Base-by-base conservation (phyloP, 2,797 vertebrate genomes). In the Arremon brunneinucha region DNA sequence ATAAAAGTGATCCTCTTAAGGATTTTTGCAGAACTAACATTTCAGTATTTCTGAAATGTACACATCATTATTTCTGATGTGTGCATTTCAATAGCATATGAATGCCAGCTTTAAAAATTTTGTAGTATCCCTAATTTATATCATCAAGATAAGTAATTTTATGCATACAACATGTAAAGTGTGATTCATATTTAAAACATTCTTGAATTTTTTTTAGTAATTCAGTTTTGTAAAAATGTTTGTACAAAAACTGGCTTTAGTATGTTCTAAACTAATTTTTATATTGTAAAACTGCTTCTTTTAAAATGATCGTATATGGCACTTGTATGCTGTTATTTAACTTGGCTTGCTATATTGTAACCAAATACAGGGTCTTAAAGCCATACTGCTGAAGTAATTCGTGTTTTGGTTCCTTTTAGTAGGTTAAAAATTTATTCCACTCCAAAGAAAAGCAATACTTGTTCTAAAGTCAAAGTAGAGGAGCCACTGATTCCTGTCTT, bases 181-280 rank as follows among this genome's bases (percentile, higher is more conserved):
- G 27, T 82, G 64, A 52, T 87, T 80, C 82, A 49, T 95, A 83
- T 96, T 95, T 96, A 91, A 90, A 93, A 87, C 3, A 1, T 47
- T 68, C 60, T 87, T 59, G 19, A n/a, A 39, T 74, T 56, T 57
- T 95, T 95, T 85, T 81, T n/a, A 95, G 60, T 65, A 89, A 85
- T 96, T 97, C 44, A 75, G 53, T 96, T 97, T 97, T 96, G 39
- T 92, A 91, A 94, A 95, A 62, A 39, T 53, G 22, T 94, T 96
- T 97, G 91, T 95, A 90, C 82, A 86, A 95, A 94, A 95, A 46
- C 72, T 74, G 44, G 82, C 64, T 93, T 96, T 88, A 76, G 37
- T 94, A 83, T 70, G 35, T 95, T 81, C 39, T 85, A 68, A 95
- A 93, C 80, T 96, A 92, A 93, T 97, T 95, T 96, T 95, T 91